Percentiles rank a stretch among this genome's conserved stretches.
These are phyloP conservation scores for honey bee (Apis mellifera) DNA, from an alignment of 1,140 invertebrate genomes.

Conservation along the genomic window Amel_HAv3.1 CM009933.2:11643001-11643500, in stretches of 20 bases:
- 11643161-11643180: conserved; percentile 43
- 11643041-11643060: conserved; percentile 32
- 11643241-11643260: conserved; percentile 79
- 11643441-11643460: conserved; percentile 71
- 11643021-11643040: conserved; percentile 42
- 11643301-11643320: conserved; percentile 79
- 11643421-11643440: conserved; percentile 47
- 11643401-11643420: conserved; percentile 50
- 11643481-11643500: conserved; percentile 74
- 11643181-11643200: conserved; percentile 47
- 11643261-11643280: conserved; percentile 82
- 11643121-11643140: not conserved
- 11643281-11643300: conserved; percentile 80
- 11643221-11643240: conserved; percentile 77
- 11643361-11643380: conserved; percentile 60
- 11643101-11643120: not conserved
- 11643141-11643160: conserved; percentile 9
- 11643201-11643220: conserved; percentile 49
- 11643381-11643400: conserved; percentile 57
- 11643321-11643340: conserved; percentile 75
- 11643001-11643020: conserved; percentile 78
- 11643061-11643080: not conserved
- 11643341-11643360: conserved; percentile 71
- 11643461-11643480: conserved; percentile 75
- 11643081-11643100: not conserved